Conservation (phyloP, 2,113 vertebrate genomes). For the Felis catus region F.catus_Fca126_mat1.0 CM031414.1:100232501-100233000, state of each 20-base stretch:
- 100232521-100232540: background rate
- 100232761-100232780: background rate
- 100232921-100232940: background rate
- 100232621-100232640: background rate
- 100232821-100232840: background rate
- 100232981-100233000: background rate
- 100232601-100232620: background rate
- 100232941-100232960: background rate
- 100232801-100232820: background rate
- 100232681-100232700: background rate
- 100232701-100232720: background rate
- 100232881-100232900: background rate
- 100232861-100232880: background rate
- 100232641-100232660: background rate
- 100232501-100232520: background rate
- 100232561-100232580: too few species aligned
- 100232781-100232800: background rate
- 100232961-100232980: background rate
- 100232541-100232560: background rate
- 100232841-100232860: background rate
- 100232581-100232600: background rate
- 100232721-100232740: background rate
- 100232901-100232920: background rate
- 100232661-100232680: background rate
- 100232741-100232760: background rate